Base-by-base conservation (phyloP, 2,797 vertebrate species). In the Buphagus erythrorhynchus region DNA sequence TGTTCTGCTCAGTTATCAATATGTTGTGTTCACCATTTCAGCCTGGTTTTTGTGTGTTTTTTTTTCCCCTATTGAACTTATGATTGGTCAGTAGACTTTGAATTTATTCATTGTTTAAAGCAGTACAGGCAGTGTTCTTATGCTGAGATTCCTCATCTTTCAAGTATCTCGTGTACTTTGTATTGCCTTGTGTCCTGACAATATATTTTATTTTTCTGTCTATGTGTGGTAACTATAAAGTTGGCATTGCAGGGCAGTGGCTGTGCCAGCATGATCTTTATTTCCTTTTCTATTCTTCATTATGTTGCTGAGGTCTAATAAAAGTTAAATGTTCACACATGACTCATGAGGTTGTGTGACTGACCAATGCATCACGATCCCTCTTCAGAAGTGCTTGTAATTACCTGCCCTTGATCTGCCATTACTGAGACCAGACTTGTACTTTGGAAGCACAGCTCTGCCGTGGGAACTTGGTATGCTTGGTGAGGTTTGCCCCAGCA, bases 251-350 rank as follows among this genome's bases (percentile, higher is more conserved):
- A 69, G 43, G 40, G 68, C 59, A 69, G 43, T 5, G 11, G 45
- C 79, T 57, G 45, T 88, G 61, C 58, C 54, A 72, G 18, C 31
- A 4, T 14, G 29, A 45, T 61, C 16, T 49, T 58, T 59, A 28
- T 69, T 93, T 72, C 63, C 59, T 92, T 68, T 88, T 75, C 54
- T 72, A 25, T 69, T 92, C 69, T 29, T 86, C 10, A 2, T 65
- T 58, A 24, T 38, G 33, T 68, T 3, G 5, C 65, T 61, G 71
- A 79, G 87, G 40, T 82, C 71, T 87, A 58, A 69, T 19, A 15
- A 7, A 66, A 85, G 72, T 91, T 55, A 75, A 2, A 58, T n/a
- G 33, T 17, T 90, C 59, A 40, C 1, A 2, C 3, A 2, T 80
- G 89, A 68, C 81, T 91, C 51, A 21, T 3, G 7, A 73, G 71